A percentile compares a stretch with the other conserved stretches of the same genome.
Conservation (phyloP, 35 echinoderm and acorn worm species). For the Apostichopus californicus region DNA sequence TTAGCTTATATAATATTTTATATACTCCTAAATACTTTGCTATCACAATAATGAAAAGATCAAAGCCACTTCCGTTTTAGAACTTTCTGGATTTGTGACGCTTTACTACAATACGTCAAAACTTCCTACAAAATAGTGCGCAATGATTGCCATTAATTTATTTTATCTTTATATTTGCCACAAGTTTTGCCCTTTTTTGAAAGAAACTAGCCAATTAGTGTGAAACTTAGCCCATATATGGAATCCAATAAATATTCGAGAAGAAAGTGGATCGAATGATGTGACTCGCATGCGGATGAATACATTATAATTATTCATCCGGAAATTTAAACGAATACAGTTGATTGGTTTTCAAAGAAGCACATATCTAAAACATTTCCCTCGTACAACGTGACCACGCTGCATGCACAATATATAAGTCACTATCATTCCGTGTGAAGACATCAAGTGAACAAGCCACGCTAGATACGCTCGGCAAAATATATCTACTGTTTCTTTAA, state of each 20-base stretch:
- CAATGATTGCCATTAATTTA: not conserved
- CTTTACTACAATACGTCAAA: not conserved
- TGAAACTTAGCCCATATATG: too few species aligned
- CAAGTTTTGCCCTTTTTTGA: not conserved
- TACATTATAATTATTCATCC: not conserved
- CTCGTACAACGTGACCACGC: not conserved
- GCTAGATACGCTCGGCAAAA: not conserved
- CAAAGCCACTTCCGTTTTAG: not conserved
- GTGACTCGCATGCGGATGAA: not conserved
- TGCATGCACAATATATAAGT: not conserved
- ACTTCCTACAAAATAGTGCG: not conserved
- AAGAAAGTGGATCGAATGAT: too few species aligned
- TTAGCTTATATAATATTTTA: too few species aligned
- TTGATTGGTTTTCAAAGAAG: not conserved
- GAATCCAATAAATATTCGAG: too few species aligned
- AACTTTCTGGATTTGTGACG: not conserved
- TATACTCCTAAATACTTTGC: too few species aligned
- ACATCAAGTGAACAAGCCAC: not conserved
- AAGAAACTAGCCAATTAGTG: too few species aligned
- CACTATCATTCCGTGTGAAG: not conserved
- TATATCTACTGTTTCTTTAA: too few species aligned
- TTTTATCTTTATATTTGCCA: too few species aligned
- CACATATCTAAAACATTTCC: constrained; percentile 38
- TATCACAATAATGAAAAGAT: not conserved
- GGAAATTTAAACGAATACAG: not conserved